Base-by-base conservation (phyloP, 2,888 invertebrate species). In the Norana najaformis region DNA sequence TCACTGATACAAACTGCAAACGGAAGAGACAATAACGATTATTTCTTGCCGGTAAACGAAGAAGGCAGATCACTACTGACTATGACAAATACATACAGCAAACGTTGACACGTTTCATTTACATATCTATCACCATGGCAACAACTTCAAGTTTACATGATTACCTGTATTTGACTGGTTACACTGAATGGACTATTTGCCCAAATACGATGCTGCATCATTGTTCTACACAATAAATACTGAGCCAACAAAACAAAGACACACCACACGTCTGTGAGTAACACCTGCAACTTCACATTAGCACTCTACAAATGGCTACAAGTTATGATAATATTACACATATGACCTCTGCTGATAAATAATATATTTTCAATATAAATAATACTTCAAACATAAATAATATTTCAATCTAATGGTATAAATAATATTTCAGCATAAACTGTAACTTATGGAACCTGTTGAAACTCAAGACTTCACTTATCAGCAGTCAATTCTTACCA, bases 81-180 rank as follows among this genome's bases (percentile, higher is more conserved):
- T 36, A 85, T 35, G 37, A 1, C 1, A 35, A 85, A 85, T n/a
- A 85, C 85, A 85, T 35, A 23, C 6, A 23, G 23, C 16, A 36
- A 36, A 6, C 85, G 34, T 20, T 36, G 35, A 20, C 30, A 85
- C 36, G 23, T 36, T 37, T 85, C 85, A 69, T n/a, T 69, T n/a
- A 69, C 69, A 69, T 85, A 23, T 85, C 35, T n/a, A 36, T 37
- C 36, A 37, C 23, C 35, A 85, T 37, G 16, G 16, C 37, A 85
- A 85, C 85, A 85, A 85, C 37, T 85, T 85, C 85, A 85, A 85
- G 85, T 85, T 85, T 85, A 85, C 85, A 85, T 23, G 37, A 85
- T 85, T 85, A 85, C 85, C 36, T 37, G 36, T 36, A 18, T 1
- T 8, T 8, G 8, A n/a, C 69, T 69, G 6, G n/a, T 69, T n/a